A percentile compares a stretch with the other conserved stretches of the same genome.
Conservation (phyloP, 2,888 invertebrate genomes). For the Callinectes sapidus region DNA sequence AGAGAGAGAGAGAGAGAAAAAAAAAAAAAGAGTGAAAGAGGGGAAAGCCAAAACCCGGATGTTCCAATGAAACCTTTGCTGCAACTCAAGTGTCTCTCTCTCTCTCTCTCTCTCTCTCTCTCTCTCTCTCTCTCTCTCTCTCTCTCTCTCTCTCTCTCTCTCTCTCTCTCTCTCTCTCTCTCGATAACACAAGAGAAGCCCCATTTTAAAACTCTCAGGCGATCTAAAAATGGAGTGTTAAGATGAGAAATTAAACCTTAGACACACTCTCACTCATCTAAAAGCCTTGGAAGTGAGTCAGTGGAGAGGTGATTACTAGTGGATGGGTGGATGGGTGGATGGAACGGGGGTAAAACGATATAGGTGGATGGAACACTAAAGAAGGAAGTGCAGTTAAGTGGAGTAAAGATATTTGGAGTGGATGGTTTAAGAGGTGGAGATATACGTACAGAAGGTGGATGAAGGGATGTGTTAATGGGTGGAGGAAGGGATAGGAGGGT, state of each 20-base stretch:
- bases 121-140: background rate
- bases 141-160: background rate
- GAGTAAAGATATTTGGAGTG: background rate
- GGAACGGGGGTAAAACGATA: background rate
- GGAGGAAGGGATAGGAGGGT: background rate
- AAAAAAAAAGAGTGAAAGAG: background rate
- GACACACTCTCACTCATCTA: background rate
- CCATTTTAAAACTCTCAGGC: background rate
- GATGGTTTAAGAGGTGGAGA: background rate
- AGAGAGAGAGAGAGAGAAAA: too few species aligned
- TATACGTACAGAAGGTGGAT: background rate
- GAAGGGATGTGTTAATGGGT: background rate
- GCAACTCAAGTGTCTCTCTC: background rate
- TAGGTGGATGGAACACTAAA: background rate
- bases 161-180: constrained; percentile 13
- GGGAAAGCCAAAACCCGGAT: background rate
- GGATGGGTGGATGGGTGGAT: background rate
- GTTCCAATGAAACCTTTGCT: background rate
- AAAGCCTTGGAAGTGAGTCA: background rate
- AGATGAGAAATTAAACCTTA: background rate
- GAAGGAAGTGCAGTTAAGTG: background rate
- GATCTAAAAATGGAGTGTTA: background rate
- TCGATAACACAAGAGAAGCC: background rate
- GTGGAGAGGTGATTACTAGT: background rate
- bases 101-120: constrained; percentile 1